phyloP scores from a whole-genome alignment of 1,140 invertebrate genomes.

The Neomicropteryx cornuta region DNA sequence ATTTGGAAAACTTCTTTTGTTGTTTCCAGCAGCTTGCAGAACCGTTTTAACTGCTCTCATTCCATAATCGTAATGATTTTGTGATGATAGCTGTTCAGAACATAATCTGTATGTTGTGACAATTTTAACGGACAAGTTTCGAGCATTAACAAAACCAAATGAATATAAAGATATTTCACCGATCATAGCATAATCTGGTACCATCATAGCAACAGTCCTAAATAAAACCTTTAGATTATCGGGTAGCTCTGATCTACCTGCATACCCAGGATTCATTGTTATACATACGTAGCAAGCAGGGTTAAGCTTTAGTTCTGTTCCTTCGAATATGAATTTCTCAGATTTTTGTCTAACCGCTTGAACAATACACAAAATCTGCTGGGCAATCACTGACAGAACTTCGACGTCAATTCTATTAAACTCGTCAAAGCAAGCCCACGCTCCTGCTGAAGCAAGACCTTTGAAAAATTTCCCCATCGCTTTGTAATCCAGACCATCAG shows the following conservation, averaged over 20 bases:
- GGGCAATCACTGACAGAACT: slow-evolving; percentile 81
- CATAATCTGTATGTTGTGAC: slow-evolving; percentile 85
- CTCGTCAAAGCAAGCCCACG: slow-evolving; percentile 92
- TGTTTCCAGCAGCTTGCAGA: slow-evolving; percentile 68
- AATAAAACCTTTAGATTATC: slow-evolving; percentile 85
- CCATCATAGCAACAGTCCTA: slow-evolving; percentile 87
- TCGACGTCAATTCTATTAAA: slow-evolving; percentile 88
- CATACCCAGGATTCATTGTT: slow-evolving; percentile 88
- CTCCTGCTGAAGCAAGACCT: slow-evolving; percentile 76
- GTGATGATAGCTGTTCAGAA: slow-evolving; percentile 84
- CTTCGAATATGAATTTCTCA: slow-evolving; percentile 77
- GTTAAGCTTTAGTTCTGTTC: slow-evolving; percentile 73
- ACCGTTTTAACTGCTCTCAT: slow-evolving; percentile 71
- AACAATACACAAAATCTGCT: slow-evolving; percentile 72
- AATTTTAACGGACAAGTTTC: slow-evolving; percentile 78
- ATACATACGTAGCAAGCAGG: slow-evolving; percentile 84
- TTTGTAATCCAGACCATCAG: slow-evolving; percentile 84
- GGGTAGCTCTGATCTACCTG: slow-evolving; percentile 71
- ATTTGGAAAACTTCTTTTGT: slow-evolving; percentile 73
- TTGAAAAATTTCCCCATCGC: slow-evolving; percentile 87
- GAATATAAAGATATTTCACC: slow-evolving; percentile 90
- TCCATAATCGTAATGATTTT: slow-evolving; percentile 91
- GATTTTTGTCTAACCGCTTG: slow-evolving; percentile 62
- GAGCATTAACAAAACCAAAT: slow-evolving; percentile 85
- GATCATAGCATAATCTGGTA: slow-evolving; percentile 85